These are phyloP conservation scores for Dipus sagitta DNA, from an alignment of 2,797 vertebrate species.

Conservation along the genomic window DNA sequence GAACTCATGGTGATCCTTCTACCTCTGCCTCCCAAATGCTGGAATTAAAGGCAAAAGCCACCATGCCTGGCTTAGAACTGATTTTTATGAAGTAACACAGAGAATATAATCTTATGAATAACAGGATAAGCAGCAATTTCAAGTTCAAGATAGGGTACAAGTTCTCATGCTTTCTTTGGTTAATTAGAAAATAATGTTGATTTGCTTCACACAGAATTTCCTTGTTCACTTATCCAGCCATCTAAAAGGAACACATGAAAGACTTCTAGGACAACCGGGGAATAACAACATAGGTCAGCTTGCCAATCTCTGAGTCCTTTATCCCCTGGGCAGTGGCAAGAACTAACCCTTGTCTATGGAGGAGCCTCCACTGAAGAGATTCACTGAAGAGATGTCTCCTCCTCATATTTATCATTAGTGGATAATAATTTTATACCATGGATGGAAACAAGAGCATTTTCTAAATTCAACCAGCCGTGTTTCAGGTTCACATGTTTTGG, in stretches of 20 bases:
- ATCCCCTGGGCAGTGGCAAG: background rate
- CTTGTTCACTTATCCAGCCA: background rate
- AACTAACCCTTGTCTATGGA: slow-evolving; percentile 10
- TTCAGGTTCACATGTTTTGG: slow-evolving; percentile 22
- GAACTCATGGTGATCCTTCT: no score
- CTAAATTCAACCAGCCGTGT: slow-evolving; percentile 24
- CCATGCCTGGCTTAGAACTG: no score
- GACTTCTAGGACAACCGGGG: background rate
- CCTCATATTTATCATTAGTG: background rate
- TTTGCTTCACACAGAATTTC: slow-evolving; percentile 42
- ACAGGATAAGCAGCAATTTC: background rate
- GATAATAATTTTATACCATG: slow-evolving; percentile 40
- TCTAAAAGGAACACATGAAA: slow-evolving; percentile 4
- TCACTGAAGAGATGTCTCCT: background rate
- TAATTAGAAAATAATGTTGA: slow-evolving; percentile 44
- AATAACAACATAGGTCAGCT: background rate
- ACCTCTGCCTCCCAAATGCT: no score
- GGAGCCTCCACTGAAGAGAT: background rate
- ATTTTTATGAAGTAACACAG: background rate
- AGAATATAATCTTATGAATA: slow-evolving; percentile 31
- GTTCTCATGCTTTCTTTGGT: background rate
- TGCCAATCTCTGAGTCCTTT: background rate
- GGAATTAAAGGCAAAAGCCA: no score
- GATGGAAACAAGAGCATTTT: slow-evolving; percentile 14
- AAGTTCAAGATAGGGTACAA: slow-evolving; percentile 19